phyloP scores from a whole-genome alignment of 2,888 invertebrate species.

The Drosophila koepferae region DNA sequence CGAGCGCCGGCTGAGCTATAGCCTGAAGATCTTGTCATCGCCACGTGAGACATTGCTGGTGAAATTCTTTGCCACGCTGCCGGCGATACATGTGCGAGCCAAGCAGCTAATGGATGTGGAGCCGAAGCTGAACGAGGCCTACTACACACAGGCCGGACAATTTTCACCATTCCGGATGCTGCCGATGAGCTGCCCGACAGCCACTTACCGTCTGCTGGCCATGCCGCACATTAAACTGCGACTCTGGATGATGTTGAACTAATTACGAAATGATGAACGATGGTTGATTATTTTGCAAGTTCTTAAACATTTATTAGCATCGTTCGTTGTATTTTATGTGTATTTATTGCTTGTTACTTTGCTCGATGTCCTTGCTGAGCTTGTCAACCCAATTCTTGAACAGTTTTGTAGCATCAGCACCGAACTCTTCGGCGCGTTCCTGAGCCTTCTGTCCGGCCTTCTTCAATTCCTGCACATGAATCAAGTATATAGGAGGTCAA shows the following conservation, averaged over 20 bases:
- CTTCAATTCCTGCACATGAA: conserved; percentile 14
- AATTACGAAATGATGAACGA: conserved; percentile 2
- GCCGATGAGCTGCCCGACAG: conserved; percentile 14
- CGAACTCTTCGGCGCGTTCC: not conserved
- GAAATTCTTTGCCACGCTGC: conserved; percentile 31
- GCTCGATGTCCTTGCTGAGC: not conserved
- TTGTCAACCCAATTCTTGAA: not conserved
- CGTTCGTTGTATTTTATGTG: conserved; percentile 11
- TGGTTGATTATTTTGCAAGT: conserved; percentile 26
- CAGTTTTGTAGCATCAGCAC: not conserved
- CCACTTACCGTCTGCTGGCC: conserved; percentile 39
- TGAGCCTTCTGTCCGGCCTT: not conserved
- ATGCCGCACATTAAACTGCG: conserved; percentile 36
- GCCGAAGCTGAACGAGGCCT: conserved; percentile 1
- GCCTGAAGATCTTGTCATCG: not conserved
- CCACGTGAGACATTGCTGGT: conserved; percentile 1
- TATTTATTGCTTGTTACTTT: conserved; percentile 11
- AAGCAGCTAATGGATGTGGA: conserved; percentile 30
- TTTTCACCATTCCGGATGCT: not conserved
- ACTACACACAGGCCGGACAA: not conserved
- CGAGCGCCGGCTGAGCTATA: conserved; percentile 4
- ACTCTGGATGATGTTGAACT: conserved; percentile 46
- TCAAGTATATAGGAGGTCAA: not conserved
- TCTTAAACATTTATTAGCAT: conserved; percentile 38
- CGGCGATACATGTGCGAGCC: not conserved